These are phyloP conservation scores for Rhynchotus rufescens DNA, from an alignment of 2,797 vertebrate species.

Conservation along the genomic window DNA sequence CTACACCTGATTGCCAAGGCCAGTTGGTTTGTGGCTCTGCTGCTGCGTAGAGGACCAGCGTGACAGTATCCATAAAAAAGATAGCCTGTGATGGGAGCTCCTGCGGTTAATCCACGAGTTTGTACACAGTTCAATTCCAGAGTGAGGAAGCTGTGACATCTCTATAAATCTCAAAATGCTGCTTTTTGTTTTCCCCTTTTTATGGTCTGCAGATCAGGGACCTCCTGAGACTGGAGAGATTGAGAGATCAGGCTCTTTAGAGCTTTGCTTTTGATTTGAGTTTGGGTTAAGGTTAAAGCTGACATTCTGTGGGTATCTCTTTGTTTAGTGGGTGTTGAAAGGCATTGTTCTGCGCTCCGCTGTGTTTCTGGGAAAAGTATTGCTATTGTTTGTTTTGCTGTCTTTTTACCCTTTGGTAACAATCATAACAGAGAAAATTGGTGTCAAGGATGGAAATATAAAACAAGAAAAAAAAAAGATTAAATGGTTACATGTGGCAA, in stretches of 20 bases:
- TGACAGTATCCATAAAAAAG: accelerated
- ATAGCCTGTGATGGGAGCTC: background rate
- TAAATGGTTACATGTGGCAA: background rate
- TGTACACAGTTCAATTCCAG: background rate
- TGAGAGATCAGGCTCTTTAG: background rate
- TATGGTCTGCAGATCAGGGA: background rate
- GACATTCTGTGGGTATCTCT: background rate
- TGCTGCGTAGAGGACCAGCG: background rate
- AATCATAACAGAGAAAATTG: background rate
- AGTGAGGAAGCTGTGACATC: background rate
- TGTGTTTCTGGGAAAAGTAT: background rate
- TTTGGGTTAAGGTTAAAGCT: background rate
- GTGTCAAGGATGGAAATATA: background rate
- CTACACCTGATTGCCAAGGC: background rate
- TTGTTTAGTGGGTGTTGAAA: background rate
- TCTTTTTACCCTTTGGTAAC: background rate
- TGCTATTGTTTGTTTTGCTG: background rate
- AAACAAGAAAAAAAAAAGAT: background rate
- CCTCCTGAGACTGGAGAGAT: background rate
- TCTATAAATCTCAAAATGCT: background rate
- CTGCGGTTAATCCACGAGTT: background rate
- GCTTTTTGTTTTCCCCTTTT: background rate
- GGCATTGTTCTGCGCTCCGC: background rate
- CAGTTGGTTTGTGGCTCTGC: background rate
- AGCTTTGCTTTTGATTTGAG: background rate